A percentile compares a stretch with the other conserved stretches of the same genome.
Conservation (phyloP, 2,888 invertebrate species). For the Syrphus vitripennis region DNA sequence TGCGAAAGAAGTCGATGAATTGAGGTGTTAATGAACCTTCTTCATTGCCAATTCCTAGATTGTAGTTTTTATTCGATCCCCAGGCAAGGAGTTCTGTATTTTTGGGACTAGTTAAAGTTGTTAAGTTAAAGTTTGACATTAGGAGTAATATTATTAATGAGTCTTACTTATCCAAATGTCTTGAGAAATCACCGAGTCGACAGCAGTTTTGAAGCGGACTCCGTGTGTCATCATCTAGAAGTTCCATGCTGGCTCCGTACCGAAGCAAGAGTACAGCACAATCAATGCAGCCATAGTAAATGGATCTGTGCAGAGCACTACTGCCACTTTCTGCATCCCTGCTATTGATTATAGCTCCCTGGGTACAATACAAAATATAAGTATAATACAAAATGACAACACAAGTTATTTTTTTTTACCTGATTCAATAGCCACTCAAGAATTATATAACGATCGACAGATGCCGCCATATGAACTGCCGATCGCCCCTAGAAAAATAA, state of each 20-base stretch:
- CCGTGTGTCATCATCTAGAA: slow-evolving; percentile 77
- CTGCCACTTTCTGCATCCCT: slow-evolving; percentile 83
- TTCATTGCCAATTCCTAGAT: slow-evolving; percentile 88
- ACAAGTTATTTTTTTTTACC: slow-evolving; percentile 62
- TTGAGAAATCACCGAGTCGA: slow-evolving; percentile 80
- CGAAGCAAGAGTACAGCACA: slow-evolving; percentile 87
- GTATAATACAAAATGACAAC: background rate
- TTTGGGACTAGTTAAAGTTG: slow-evolving; percentile 76
- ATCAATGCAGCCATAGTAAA: slow-evolving; percentile 92
- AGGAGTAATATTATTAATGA: background rate
- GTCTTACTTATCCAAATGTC: slow-evolving; percentile 57
- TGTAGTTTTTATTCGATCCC: slow-evolving; percentile 93
- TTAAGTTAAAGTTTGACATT: slow-evolving; percentile 33
- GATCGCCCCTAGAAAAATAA: slow-evolving; percentile 85
- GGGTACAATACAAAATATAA: slow-evolving; percentile 52
- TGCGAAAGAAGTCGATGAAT: slow-evolving; percentile 86
- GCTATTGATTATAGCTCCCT: slow-evolving; percentile 78
- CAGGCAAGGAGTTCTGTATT: slow-evolving; percentile 88
- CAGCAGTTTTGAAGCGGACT: slow-evolving; percentile 78
- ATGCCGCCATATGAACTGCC: slow-evolving; percentile 89
- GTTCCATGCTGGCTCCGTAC: slow-evolving; percentile 81
- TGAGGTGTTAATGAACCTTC: slow-evolving; percentile 86
- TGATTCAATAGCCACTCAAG: slow-evolving; percentile 89
- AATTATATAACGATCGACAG: slow-evolving; percentile 86
- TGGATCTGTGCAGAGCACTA: slow-evolving; percentile 90